phyloP scores from a whole-genome alignment of 1,140 invertebrate genomes.

The Stegodyphus dumicola region DNA sequence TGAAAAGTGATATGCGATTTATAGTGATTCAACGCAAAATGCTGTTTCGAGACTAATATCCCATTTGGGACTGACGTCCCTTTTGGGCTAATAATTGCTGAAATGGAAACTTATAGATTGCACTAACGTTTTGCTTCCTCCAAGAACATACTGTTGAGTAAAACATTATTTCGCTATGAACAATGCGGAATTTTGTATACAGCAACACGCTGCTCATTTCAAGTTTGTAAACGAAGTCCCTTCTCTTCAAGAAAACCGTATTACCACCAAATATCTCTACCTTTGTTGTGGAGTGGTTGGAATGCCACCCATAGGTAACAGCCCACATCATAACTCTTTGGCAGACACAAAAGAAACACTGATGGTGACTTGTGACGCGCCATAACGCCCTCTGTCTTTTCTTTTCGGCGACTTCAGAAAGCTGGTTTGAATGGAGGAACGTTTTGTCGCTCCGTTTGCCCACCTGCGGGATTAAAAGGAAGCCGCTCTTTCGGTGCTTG shows the following conservation, averaged over 20 bases:
- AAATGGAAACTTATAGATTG: no score
- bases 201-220: no score
- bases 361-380: slow-evolving; percentile 25
- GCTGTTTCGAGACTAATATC: no score
- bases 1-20: no score
- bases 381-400: slow-evolving; percentile 57
- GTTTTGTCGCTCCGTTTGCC: slow-evolving; percentile 27
- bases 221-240: no score
- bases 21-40: no score
- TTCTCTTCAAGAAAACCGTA: background rate
- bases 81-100: no score
- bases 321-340: slow-evolving; percentile 57
- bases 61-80: no score
- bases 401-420: slow-evolving; percentile 53
- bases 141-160: no score
- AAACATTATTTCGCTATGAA: no score
- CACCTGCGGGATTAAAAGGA: slow-evolving; percentile 51
- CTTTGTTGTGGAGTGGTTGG: slow-evolving; percentile 24
- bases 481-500: background rate
- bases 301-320: slow-evolving; percentile 18
- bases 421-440: slow-evolving; percentile 28
- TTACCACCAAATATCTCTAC: slow-evolving; percentile 8
- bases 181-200: no score
- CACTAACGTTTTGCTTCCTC: no score
- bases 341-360: slow-evolving; percentile 17